phyloP scores from a whole-genome alignment of 2,797 vertebrate species.

The Vespertilio murinus region DNA sequence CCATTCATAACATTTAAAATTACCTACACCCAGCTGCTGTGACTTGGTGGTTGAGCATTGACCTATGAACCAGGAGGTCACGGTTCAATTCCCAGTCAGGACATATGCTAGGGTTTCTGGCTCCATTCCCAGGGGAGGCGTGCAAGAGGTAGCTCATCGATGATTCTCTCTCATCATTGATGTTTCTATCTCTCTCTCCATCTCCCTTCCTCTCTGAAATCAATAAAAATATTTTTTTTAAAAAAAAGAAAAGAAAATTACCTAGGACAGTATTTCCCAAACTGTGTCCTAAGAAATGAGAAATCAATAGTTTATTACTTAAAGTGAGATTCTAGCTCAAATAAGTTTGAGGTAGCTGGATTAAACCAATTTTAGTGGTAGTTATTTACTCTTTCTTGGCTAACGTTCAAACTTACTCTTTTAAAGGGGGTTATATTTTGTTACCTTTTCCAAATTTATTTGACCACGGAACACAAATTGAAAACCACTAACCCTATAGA shows the following conservation, averaged over 20 bases:
- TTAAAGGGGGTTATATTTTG: background rate
- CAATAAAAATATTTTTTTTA: background rate
- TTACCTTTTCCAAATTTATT: constrained; percentile 16
- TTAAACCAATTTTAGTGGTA: background rate
- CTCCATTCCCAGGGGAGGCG: too few relatives aligned
- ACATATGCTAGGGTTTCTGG: background rate
- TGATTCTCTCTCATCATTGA: background rate
- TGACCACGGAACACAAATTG: background rate
- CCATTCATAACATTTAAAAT: background rate
- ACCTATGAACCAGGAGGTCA: background rate
- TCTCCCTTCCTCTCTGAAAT: background rate
- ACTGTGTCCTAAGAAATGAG: background rate
- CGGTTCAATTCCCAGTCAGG: background rate
- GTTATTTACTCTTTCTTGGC: background rate
- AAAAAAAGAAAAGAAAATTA: background rate
- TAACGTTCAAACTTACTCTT: background rate
- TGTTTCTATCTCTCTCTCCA: background rate
- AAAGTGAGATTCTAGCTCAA: constrained; percentile 19
- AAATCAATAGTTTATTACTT: constrained; percentile 30
- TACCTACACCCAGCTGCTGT: background rate
- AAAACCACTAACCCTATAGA: background rate
- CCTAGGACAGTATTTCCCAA: background rate
- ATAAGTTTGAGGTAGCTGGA: background rate
- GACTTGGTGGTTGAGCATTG: background rate
- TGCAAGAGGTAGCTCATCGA: too few relatives aligned